These are phyloP conservation scores for Trochalopteron elliotii DNA, from an alignment of 2,113 vertebrate species.

Conservation along the genomic window DNA sequence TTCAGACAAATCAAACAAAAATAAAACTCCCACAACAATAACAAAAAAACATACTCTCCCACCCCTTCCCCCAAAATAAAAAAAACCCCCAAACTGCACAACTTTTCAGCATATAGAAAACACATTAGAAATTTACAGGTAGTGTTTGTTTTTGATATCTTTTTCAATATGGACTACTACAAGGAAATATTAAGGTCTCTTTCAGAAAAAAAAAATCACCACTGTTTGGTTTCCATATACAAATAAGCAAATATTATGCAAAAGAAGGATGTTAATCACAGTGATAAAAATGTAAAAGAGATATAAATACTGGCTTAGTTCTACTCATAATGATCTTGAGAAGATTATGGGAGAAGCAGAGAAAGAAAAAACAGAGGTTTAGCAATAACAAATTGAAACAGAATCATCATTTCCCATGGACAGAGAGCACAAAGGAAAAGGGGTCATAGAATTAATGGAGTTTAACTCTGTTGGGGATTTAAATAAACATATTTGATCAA, in stretches of 20 bases:
- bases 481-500: not conserved
- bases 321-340: not conserved
- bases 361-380: not conserved
- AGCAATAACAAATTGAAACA: not conserved
- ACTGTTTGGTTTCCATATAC: not conserved
- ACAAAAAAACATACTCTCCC: not conserved
- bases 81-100: fast-evolving
- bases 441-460: not conserved
- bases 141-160: not conserved
- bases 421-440: not conserved
- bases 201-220: not conserved
- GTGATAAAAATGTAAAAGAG: not conserved
- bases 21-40: not conserved
- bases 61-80: not conserved
- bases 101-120: not conserved
- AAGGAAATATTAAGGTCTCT: not conserved
- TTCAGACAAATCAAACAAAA: not conserved
- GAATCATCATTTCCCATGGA: not conserved
- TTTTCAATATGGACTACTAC: not conserved
- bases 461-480: not conserved
- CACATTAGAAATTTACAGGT: not conserved
- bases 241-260: not conserved
- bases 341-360: not conserved
- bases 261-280: not conserved
- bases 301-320: not conserved